Evolutionary conservation across 2,113 vertebrate genomes (phyloP).

Genomic region (Maccullochella peelii): DNA sequence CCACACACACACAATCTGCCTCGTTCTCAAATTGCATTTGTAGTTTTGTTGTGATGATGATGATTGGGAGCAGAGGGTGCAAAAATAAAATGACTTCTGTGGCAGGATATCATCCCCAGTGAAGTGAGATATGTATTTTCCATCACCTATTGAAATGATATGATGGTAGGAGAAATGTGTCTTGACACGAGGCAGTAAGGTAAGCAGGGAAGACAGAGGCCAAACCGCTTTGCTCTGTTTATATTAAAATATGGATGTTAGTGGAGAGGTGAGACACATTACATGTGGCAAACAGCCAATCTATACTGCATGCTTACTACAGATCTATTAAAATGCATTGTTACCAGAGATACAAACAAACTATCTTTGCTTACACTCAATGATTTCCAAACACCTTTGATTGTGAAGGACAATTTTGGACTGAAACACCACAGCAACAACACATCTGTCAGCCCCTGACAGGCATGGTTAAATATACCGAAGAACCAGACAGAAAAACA

Average conservation of each 20-base stretch:
- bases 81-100: background rate
- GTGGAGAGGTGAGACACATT: background rate
- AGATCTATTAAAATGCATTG: background rate
- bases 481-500: conserved; percentile 25
- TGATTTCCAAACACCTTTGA: background rate
- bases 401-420: conserved; percentile 4
- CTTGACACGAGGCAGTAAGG: background rate
- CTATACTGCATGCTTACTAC: background rate
- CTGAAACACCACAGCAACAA: conserved; percentile 22
- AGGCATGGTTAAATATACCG: conserved; percentile 22
- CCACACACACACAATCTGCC: no score
- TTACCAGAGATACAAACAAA: background rate
- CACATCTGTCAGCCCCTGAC: background rate
- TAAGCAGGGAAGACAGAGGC: conserved; percentile 14
- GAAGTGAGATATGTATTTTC: background rate
- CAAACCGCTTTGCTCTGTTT: conserved; percentile 31
- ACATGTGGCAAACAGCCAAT: conserved; percentile 5
- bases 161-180: no score
- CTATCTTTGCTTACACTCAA: conserved; percentile 9
- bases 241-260: conserved; percentile 25
- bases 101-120: background rate
- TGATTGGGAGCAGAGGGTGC: background rate
- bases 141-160: no score
- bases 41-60: background rate
- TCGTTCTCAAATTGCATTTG: background rate